Evolutionary conservation across 2,113 vertebrate species (phyloP), one percentile per base, ranked within the genome.

Genomic region (Anser cygnoides): DNA sequence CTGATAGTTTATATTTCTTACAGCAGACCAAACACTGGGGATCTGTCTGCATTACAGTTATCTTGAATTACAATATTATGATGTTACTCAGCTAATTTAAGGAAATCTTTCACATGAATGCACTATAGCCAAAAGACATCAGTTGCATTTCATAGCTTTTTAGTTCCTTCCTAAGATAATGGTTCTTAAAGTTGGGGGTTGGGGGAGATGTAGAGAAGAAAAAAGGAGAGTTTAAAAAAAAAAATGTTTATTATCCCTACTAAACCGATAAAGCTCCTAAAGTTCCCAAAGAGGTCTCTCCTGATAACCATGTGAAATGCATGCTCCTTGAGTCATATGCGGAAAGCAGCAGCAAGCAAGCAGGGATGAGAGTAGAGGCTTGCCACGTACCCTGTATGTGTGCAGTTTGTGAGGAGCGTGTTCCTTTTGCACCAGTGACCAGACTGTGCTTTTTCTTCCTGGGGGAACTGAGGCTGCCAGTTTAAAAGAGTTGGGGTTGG

Each of bases 351-450:
- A 70, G 55, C 59, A 86, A 73, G 67, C 15, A 77, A 50, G 66
- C 14, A 66, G 54, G 14, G n/a, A 49, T 87, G 66, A 67, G 72
- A 26, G 43, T 49, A 26, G 52, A 41, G 84, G 35, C 26, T 73
- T 39, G 5, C 26, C 52, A 6, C 68, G 29, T 73, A 54, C 14
- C 11, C 57, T 55, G 8, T 62, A 26, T 0, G 0, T 12, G 12
- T 70, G 31, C 62, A 65, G 19, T 26, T 17, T 29, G 17, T 41
- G 18, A 65, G 62, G 41, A 13, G 62, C 11, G 11, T 26, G 2
- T 65, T 65, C 28, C 39, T 41, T 41, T 54, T 29, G 68, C 68
- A 35, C 14, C 41, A 46, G 3, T 62, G 79, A 37, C 76, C 62
- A 17, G 28, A 57, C 70, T 46, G 19, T 81, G 50, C 28, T 58